phyloP scores from a whole-genome alignment of 92 coral and sea anemone genomes.

The Anthopleura xanthogrammica region DNA sequence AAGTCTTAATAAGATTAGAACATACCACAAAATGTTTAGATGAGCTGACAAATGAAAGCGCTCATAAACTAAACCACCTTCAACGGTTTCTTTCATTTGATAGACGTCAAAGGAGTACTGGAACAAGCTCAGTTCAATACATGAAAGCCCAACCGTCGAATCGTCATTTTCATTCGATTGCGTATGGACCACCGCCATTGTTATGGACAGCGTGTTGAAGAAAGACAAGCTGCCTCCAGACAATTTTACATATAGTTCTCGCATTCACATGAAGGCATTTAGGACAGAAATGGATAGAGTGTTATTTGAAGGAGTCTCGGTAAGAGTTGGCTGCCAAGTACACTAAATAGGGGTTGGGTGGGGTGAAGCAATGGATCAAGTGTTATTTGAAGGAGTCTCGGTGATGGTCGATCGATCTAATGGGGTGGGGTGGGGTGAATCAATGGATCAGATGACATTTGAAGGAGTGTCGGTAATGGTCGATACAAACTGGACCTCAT shows the following conservation, averaged over 20 bases:
- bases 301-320: slow-evolving; percentile 84
- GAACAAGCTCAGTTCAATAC: neutral
- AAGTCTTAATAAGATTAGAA: no score
- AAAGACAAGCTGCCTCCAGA: slow-evolving; percentile 29
- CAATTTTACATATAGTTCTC: slow-evolving; percentile 29
- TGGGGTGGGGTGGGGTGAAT: no score
- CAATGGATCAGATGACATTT: no score
- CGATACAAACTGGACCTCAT: no score
- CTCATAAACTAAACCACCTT: no score
- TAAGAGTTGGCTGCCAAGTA: slow-evolving; percentile 22
- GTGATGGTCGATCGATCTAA: no score
- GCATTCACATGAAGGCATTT: slow-evolving; percentile 13
- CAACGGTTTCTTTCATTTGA: neutral
- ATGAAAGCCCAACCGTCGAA: neutral
- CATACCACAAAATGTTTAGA: no score
- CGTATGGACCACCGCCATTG: slow-evolving; percentile 77
- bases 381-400: no score
- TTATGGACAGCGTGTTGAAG: slow-evolving; percentile 46
- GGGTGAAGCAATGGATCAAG: no score
- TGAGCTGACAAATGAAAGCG: no score
- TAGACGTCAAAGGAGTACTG: neutral
- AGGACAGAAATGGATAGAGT: slow-evolving; percentile 19
- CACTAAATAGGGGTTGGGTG: no score
- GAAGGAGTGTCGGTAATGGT: no score
- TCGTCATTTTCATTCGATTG: slow-evolving; percentile 83